Percentiles rank a stretch among this genome's conserved stretches.
phyloP scores from a whole-genome alignment of 92 coral and sea anemone genomes.

The Umimayanthus chanpuru region DNA sequence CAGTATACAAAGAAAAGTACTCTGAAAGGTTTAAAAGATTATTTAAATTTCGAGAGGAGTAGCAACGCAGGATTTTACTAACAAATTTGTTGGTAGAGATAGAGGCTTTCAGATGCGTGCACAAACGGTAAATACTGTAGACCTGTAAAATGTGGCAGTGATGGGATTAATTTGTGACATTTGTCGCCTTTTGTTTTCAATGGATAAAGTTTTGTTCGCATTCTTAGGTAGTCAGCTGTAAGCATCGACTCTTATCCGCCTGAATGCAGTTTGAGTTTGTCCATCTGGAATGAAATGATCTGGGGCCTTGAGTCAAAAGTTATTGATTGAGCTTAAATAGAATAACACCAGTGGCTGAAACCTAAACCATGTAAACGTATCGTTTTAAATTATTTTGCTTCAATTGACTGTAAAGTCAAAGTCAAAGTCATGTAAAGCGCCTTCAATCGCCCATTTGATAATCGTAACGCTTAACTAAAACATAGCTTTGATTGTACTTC shows the following conservation, averaged over 20 bases:
- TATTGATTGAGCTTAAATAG: background rate
- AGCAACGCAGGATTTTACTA: conserved; percentile 7
- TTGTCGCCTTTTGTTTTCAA: background rate
- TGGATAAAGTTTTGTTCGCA: background rate
- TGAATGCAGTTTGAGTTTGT: background rate
- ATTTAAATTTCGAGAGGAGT: conserved; percentile 3
- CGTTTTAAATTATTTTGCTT: background rate
- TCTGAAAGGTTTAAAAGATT: background rate
- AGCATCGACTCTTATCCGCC: background rate
- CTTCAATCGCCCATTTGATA: background rate
- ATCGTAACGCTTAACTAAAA: too few relatives aligned
- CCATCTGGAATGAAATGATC: conserved; percentile 6
- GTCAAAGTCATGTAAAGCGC: background rate
- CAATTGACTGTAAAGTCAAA: background rate
- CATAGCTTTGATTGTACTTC: background rate
- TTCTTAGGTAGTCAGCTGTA: conserved; percentile 9
- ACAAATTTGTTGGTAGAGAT: background rate
- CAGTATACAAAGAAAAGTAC: background rate
- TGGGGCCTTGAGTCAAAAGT: background rate
- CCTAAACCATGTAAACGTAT: too few relatives aligned
- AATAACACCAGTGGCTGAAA: background rate
- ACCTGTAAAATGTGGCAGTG: background rate
- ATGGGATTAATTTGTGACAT: conserved; percentile 2
- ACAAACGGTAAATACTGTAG: conserved; percentile 14
- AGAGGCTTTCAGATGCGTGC: conserved; percentile 18